Base-by-base conservation (phyloP, 2,797 vertebrate species). In the Scolopax bukidnonensis region DNA sequence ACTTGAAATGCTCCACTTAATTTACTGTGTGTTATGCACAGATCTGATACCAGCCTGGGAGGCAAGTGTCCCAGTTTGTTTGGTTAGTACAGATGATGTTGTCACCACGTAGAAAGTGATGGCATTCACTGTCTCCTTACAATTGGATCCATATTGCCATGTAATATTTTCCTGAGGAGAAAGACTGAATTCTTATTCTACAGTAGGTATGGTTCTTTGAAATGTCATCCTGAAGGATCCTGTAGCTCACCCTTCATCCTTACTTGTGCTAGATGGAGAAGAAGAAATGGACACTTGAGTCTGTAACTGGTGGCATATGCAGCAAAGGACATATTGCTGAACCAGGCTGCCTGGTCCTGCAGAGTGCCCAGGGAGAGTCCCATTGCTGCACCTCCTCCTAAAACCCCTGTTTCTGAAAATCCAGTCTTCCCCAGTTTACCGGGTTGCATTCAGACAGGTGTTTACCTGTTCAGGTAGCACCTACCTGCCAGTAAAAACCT, bases 351-450 rank as follows among this genome's bases (percentile, higher is more conserved):
- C 18, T 16, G 41, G 43, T 67, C 43, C 80, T 30, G 23, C 25
- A 4, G 1, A 14, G 33, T 48, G 41, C 14, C 21, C 13, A 11
- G 60, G 19, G 47, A 59, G 40, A n/a, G 51, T 54, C 36, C 24
- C 4, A 3, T 61, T 63, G 71, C 17, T 43, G n/a, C 14, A 40
- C 19, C 50, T 0, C 0, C 45, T 87, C 15, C 41, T 41, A 36
- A 57, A 74, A 2, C 23, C 14, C 11, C 60, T n/a, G 25, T 48
- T 89, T n/a, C 40, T 61, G 1, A 53, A 73, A 82, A 65, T 30
- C 45, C 7, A 17, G 19, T 36, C 63, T 79, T 48, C 20, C 33
- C 15, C 23, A 40, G 8, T 65, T 79, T 47, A 16, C 27, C 21
- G 11, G 43, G 40, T 20, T 74, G 47, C 21, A 15, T 56, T 74